Base-by-base conservation (phyloP, 1,140 invertebrate species). In the Hycleus cichorii region DNA sequence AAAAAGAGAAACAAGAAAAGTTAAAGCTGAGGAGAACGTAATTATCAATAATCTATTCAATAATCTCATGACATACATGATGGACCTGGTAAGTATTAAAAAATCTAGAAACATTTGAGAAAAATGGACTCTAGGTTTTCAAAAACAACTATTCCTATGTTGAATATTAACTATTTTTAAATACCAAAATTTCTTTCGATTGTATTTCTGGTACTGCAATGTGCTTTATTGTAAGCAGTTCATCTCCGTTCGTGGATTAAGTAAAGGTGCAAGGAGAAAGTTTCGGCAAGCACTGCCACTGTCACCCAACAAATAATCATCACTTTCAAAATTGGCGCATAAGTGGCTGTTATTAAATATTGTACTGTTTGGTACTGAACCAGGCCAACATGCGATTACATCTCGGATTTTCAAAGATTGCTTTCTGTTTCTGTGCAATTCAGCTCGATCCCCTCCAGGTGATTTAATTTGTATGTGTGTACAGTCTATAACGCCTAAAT, bases 111-210 rank as follows among this genome's bases (percentile, higher is more conserved):
- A n/a, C n/a, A n/a, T n/a, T 12, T 12, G 12, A 12, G 12, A 12
- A 12, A 12, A 12, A 12, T 12, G 12, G 12, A 12, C 1, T 12
- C 1, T 12, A 12, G 12, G 12, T 12, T 12, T 12, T 12, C 12
- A 12, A 12, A 12, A 12, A 12, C 1, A 12, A 12, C 12, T 12
- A 12, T 12, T 12, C 12, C 12, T 12, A 12, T 12, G 12, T 12
- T 12, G 12, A 12, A 12, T 12, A 12, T 12, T 12, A 12, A 12
- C 12, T 12, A 12, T 60, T 75, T 76, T 69, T 66, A 75, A 5
- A 72, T 55, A 1, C 69, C 75, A 71, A 74, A 74, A n/a, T 42
- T 59, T 58, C 74, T 61, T 65, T 77, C 76, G 49, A 77, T 67
- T 3, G 52, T 42, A 54, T 73, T 75, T 52, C 74, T 60, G 6